Base-by-base conservation (phyloP, 1,140 invertebrate species). In the Stenopsyche tienmushanensis region DNA sequence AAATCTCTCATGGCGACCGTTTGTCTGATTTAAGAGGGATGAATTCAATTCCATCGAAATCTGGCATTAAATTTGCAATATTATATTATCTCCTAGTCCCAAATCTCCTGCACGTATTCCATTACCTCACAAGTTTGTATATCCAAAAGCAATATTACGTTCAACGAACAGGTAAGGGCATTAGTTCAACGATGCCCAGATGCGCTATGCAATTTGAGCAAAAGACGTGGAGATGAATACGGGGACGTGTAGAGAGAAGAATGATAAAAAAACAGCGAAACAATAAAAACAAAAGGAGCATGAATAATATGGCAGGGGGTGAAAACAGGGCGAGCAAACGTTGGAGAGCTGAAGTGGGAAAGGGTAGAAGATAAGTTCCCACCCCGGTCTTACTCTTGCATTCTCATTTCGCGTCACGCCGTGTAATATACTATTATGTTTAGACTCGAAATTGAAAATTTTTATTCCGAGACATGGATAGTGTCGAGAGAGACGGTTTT, bases 371-470 rank as follows among this genome's bases (percentile, higher is more conserved):
- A 13, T 5, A 34, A 7, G 5, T 13, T 13, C 13, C 3, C 15
- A 20, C 13, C 25, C 7, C 18, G 20, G 9, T 3, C 49, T n/a
- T n/a, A 23, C 18, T 20, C 49, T 3, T n/a, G 62, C 50, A 55
- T 64, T 64, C 62, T 53, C 62, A 54, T 64, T 64, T 64, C 20
- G 39, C 62, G 50, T 54, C 50, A 39, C 42, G 58, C 45, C 58
- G 49, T 50, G 53, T 50, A 62, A 62, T 47, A 26, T 64, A 26
- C 50, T 41, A 55, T 64, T 64, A 64, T 41, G 50, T 44, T 44
- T 53, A 24, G 62, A 41, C 26, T 64, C 52, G 15, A 64, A 64
- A 64, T 64, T 53, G 62, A 64, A 64, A 64, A 64, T 64, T 52
- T 64, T 49, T 39, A 64, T 64, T 57, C 26, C 24, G 21, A 57